These are phyloP conservation scores for Rhinoraja longicauda DNA, from an alignment of 2,797 vertebrate genomes.

Conservation along the genomic window DNA sequence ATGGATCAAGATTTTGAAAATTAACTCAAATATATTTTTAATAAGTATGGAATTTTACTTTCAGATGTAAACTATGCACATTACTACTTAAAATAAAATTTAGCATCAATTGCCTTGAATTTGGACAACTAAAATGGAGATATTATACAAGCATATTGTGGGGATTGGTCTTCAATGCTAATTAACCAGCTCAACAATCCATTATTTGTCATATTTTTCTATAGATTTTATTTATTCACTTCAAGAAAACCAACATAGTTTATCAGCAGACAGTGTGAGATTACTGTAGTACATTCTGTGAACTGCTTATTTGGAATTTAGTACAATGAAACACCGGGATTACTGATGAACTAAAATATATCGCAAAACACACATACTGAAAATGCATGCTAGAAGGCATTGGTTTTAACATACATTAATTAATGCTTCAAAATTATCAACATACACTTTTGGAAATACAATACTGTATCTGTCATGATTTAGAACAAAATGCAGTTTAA, in stretches of 20 bases:
- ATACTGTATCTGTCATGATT: neutral
- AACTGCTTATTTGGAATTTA: neutral
- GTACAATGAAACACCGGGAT: neutral
- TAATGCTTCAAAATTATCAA: neutral
- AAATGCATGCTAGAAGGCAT: neutral
- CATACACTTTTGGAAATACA: neutral
- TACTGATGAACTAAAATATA: neutral
- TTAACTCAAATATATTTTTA: neutral
- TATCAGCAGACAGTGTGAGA: neutral
- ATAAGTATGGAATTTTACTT: neutral
- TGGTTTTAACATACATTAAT: neutral
- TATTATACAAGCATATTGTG: neutral
- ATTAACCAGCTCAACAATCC: neutral
- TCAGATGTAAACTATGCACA: neutral
- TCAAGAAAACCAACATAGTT: neutral
- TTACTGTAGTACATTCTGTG: neutral
- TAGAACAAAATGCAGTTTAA: neutral
- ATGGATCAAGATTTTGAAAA: neutral
- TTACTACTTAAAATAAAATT: neutral
- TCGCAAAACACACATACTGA: neutral
- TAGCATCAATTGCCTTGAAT: neutral
- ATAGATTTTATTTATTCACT: neutral
- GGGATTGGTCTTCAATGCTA: neutral
- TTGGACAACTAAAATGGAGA: neutral
- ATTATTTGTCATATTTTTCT: neutral